Base-by-base conservation (phyloP, 2,797 vertebrate genomes). In the Hipposideros larvatus region DNA sequence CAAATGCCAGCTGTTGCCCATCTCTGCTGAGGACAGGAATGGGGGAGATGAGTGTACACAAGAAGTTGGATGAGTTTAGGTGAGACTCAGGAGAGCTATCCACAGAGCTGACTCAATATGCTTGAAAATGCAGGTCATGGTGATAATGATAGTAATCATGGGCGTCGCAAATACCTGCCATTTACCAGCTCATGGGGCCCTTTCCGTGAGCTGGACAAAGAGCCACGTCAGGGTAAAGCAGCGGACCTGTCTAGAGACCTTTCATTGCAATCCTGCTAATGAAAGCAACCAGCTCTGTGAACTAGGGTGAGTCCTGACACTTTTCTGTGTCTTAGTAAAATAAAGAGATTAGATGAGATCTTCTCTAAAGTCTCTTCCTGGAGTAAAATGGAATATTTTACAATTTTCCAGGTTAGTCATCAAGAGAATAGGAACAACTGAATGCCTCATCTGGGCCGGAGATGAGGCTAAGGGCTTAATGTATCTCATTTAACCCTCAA, bases 311-410 rank as follows among this genome's bases (percentile, higher is more conserved):
- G n/a, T 78, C 55, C 11, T 94, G 87, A 83, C 61, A 77, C 22
- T 87, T 90, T 91, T 66, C 61, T 88, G 14, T 10, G 11, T 79
- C 43, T 73, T 86, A 9, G 2, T 74, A 28, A 91, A 82, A 84
- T 57, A 79, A 96, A 95, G 43, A 34, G 24, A 26, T 84, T 57
- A n/a, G 46, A 71, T 93, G 21, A 15, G 22, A 31, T 63, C 61
- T 37, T 34, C 53, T 73, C 46, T 79, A 68, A 87, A 18, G 4
- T 43, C 91, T 84, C 53, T 85, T 95, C 73, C 18, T 73, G 37
- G 10, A 79, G 16, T 78, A 37, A 34, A 88, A 82, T 53, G 70
- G 34, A 84, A 11, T 37, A 53, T 28, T 78, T 18, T 55, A 8
- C 21, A 10, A 24, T 74, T 74, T 90, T 63, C n/a, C 61, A 28